Percentiles rank a stretch among this genome's conserved stretches.
phyloP scores from a whole-genome alignment of 2,888 invertebrate species.

The Eristalinus sepulchralis region DNA sequence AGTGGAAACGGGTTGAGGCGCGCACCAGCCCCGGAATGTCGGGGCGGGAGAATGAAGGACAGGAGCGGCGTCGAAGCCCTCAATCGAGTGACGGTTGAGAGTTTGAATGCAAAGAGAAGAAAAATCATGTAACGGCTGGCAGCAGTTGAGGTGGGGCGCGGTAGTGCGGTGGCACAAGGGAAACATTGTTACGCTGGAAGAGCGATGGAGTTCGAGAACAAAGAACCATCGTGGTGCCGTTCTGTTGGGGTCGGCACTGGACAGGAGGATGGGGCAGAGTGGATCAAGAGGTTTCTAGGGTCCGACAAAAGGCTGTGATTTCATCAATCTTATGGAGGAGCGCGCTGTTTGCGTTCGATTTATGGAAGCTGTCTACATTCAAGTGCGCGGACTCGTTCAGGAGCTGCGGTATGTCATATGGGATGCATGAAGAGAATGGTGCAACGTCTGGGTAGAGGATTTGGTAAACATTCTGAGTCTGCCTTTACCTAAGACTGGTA shows the following conservation, averaged over 20 bases:
- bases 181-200: background rate
- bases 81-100: background rate
- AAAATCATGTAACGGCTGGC: background rate
- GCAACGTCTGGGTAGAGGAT: no score
- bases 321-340: no score
- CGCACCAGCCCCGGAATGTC: background rate
- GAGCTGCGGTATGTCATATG: no score
- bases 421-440: no score
- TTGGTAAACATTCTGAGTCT: no score
- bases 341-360: no score
- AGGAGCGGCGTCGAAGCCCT: background rate
- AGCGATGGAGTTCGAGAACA: background rate
- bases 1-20: conserved; percentile 14
- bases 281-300: no score
- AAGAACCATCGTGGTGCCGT: background rate
- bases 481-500: no score
- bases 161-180: background rate
- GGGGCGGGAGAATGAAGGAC: background rate
- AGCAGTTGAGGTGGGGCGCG: no score
- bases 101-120: background rate
- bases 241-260: background rate
- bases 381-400: no score
- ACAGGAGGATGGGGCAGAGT: no score
- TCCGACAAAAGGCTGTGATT: background rate
- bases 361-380: no score